Conservation (phyloP, 2,797 vertebrate species). For the Garrulus glandarius region DNA sequence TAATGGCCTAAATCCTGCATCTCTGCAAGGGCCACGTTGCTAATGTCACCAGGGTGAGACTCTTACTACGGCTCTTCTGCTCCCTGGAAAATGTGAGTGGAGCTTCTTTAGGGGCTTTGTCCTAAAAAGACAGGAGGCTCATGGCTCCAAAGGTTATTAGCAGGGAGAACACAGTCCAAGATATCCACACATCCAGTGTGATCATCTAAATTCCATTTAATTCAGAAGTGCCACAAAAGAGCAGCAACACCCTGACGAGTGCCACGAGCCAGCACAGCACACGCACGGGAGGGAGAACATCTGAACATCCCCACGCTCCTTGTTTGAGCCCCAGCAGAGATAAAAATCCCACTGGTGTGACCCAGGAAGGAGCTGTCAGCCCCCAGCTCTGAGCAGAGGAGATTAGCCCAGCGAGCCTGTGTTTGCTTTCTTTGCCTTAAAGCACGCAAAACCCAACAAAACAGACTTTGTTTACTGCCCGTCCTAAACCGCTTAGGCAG, state of each 20-base stretch:
- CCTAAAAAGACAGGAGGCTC: not conserved
- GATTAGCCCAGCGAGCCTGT: not conserved
- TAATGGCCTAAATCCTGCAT: rapidly evolving
- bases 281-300: rapidly evolving
- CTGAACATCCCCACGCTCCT: not conserved
- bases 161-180: not conserved
- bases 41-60: not conserved
- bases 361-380: not conserved
- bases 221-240: not conserved
- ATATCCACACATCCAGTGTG: rapidly evolving
- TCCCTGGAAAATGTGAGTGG: not conserved
- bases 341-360: not conserved
- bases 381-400: not conserved
- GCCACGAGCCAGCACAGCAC: not conserved
- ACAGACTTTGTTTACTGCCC: constrained; percentile 52
- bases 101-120: not conserved
- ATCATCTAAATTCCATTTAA: not conserved
- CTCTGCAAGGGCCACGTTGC: not conserved
- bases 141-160: not conserved
- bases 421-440: constrained; percentile 36
- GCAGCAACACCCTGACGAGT: rapidly evolving
- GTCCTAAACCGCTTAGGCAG: constrained; percentile 27
- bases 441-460: constrained; percentile 41
- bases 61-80: rapidly evolving
- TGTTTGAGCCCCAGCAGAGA: not conserved